Evolutionary conservation across 2,888 invertebrate species (phyloP).

Genomic region (Rhagonycha fulva): DNA sequence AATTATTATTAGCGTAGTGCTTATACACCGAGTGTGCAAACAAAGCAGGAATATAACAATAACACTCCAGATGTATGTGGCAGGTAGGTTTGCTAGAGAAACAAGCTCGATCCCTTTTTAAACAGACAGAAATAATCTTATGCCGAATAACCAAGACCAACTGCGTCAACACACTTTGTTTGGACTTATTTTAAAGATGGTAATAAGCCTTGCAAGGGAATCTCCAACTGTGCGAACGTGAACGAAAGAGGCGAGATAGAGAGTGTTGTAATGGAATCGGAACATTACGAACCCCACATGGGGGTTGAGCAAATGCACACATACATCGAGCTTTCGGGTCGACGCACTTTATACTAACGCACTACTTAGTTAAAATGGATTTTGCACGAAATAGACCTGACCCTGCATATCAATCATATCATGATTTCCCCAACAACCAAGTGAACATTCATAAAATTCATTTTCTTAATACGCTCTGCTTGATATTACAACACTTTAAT

Average conservation of each 20-base stretch:
- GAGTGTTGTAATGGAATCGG: conserved; percentile 45
- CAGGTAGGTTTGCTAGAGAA: conserved; percentile 29
- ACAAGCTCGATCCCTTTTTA: conserved; percentile 28
- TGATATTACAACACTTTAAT: neutral
- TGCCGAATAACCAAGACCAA: conserved; percentile 39
- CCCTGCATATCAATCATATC: conserved; percentile 36
- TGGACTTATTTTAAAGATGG: conserved; percentile 47
- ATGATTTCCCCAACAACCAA: neutral
- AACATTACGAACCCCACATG: conserved; percentile 42
- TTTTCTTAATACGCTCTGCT: neutral
- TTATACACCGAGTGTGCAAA: conserved; percentile 14
- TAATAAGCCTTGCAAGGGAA: conserved; percentile 43
- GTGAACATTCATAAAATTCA: neutral
- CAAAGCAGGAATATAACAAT: conserved; percentile 25
- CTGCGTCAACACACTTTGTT: conserved; percentile 49
- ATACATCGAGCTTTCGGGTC: conserved; percentile 19
- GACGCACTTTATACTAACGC: conserved; percentile 19
- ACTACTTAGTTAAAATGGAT: conserved; percentile 36
- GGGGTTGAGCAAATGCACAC: conserved; percentile 39
- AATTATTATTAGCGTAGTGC: conserved; percentile 4
- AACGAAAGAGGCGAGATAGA: conserved; percentile 32
- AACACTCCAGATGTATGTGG: conserved; percentile 29
- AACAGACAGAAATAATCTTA: conserved; percentile 28
- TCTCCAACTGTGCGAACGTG: conserved; percentile 38
- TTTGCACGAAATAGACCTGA: conserved; percentile 35